phyloP scores from a whole-genome alignment of 2,113 vertebrate genomes.

The Perca schrenkii region DNA sequence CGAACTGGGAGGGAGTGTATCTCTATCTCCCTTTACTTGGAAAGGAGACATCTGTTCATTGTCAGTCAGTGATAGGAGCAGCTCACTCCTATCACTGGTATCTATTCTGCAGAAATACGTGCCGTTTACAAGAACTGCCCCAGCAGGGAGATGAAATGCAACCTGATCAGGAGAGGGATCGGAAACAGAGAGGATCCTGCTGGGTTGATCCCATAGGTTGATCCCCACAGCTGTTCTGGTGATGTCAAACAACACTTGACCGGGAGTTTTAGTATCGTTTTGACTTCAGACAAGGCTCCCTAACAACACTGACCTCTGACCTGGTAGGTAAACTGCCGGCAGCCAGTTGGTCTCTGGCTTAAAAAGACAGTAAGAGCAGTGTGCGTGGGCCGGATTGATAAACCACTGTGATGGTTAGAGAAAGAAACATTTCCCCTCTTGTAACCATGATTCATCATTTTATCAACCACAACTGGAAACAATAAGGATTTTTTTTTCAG shows the following conservation, averaged over 20 bases:
- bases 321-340: conserved; percentile 19
- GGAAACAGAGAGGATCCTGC: conserved; percentile 56
- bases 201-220: conserved; percentile 23
- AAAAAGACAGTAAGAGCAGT: conserved; percentile 20
- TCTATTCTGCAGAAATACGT: conserved; percentile 64
- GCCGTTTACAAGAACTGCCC: conserved; percentile 68
- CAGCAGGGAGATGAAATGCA: conserved; percentile 53
- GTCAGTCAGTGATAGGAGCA: conserved; percentile 69
- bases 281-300: conserved; percentile 44
- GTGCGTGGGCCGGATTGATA: neutral
- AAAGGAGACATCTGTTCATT: conserved; percentile 81
- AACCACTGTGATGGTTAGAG: conserved; percentile 7
- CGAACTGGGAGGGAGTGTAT: conserved; percentile 46
- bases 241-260: conserved; percentile 76
- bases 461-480: neutral
- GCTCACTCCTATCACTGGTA: conserved; percentile 63
- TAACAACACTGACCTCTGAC: conserved; percentile 54
- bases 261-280: conserved; percentile 73
- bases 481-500: neutral
- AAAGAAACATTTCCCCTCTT: neutral
- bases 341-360: conserved; percentile 44
- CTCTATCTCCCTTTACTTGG: conserved; percentile 50
- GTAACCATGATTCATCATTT: neutral
- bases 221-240: conserved; percentile 74
- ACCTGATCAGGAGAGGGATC: conserved; percentile 58